Conservation (phyloP, 2,888 invertebrate genomes). For the Tiliacea aurago region DNA sequence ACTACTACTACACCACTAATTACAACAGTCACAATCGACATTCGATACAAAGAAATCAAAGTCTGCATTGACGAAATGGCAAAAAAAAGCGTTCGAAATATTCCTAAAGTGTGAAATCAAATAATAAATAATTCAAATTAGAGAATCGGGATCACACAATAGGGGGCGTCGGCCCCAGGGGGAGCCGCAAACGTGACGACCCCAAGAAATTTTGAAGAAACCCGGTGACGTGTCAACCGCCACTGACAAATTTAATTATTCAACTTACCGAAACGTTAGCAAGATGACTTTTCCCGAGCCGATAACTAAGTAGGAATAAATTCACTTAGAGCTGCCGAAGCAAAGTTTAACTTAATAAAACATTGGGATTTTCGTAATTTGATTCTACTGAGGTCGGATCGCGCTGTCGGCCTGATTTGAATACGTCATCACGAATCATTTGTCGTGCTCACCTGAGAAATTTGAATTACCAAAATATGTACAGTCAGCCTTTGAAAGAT, state of each 20-base stretch:
- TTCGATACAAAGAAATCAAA: slow-evolving; percentile 58
- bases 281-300: slow-evolving; percentile 89
- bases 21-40: slow-evolving; percentile 49
- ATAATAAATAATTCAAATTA: slow-evolving; percentile 90
- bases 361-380: slow-evolving; percentile 89
- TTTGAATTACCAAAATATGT: slow-evolving; percentile 54
- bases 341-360: slow-evolving; percentile 90
- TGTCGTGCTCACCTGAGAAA: slow-evolving; percentile 71
- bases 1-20: slow-evolving; percentile 41
- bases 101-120: slow-evolving; percentile 84
- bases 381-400: slow-evolving; percentile 86
- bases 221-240: slow-evolving; percentile 89
- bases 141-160: slow-evolving; percentile 86
- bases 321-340: slow-evolving; percentile 89
- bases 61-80: slow-evolving; percentile 47
- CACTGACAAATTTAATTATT: slow-evolving; percentile 90
- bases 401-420: slow-evolving; percentile 83
- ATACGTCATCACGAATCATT: slow-evolving; percentile 87
- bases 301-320: slow-evolving; percentile 91
- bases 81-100: slow-evolving; percentile 68
- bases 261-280: slow-evolving; percentile 90
- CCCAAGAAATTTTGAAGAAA: slow-evolving; percentile 86
- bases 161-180: slow-evolving; percentile 70
- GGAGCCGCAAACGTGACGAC: slow-evolving; percentile 84
- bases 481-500: background rate